A percentile compares a stretch with the other conserved stretches of the same genome.
phyloP scores from a whole-genome alignment of 2,888 invertebrate species.

The Limnephilus auricula region DNA sequence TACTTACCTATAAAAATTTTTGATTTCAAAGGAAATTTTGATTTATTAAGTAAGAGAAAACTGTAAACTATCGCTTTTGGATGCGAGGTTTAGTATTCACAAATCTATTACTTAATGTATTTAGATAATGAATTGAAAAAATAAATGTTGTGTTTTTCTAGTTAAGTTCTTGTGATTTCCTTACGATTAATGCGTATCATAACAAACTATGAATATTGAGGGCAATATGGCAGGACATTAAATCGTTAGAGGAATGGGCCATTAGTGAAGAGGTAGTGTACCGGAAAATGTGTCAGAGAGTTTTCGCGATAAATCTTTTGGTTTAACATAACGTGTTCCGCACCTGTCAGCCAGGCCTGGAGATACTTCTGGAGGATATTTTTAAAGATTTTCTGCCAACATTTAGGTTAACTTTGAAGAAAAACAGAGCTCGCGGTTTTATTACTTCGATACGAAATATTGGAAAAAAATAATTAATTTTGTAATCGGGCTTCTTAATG shows the following conservation, averaged over 20 bases:
- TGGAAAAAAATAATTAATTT: too few species aligned
- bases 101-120: background rate
- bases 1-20: too few species aligned
- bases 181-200: background rate
- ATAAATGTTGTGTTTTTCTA: background rate
- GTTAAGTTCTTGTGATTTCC: background rate
- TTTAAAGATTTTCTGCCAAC: background rate
- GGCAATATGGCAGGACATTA: background rate
- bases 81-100: background rate
- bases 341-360: conserved; percentile 2
- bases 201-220: background rate
- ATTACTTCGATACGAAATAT: background rate
- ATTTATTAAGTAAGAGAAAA: too few species aligned
- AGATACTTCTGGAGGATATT: background rate
- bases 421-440: background rate
- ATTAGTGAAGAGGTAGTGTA: conserved; percentile 26
- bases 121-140: background rate
- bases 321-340: conserved; percentile 28
- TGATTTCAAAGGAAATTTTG: background rate
- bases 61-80: too few species aligned
- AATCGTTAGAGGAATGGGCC: conserved; percentile 6
- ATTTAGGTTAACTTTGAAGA: conserved; percentile 20
- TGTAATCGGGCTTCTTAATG: background rate
- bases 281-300: conserved; percentile 39
- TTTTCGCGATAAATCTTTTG: conserved; percentile 33